A percentile compares a stretch with the other conserved stretches of the same genome.
These are phyloP conservation scores for Drosophila ezoana DNA, from an alignment of 2,888 invertebrate species.

Conservation along the genomic window DNA sequence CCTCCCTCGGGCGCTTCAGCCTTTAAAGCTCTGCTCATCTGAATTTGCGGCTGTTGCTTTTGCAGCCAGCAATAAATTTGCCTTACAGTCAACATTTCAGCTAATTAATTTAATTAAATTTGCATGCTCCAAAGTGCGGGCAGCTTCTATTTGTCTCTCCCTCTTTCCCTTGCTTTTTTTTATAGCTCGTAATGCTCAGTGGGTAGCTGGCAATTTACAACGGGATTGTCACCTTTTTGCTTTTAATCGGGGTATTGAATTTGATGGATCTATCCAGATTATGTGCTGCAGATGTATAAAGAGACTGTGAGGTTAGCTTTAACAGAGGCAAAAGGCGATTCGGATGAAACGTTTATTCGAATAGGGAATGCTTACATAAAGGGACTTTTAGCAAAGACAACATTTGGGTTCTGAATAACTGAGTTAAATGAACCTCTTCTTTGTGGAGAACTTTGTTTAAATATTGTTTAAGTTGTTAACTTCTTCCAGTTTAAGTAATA, in stretches of 20 bases:
- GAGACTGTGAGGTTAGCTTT: neutral
- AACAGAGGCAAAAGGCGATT: neutral
- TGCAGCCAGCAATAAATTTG: slow-evolving; percentile 59
- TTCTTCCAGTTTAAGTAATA: too few species aligned
- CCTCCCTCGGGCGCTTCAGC: slow-evolving; percentile 27
- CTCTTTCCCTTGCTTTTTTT: neutral
- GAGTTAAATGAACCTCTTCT: too few species aligned
- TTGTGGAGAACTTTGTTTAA: too few species aligned
- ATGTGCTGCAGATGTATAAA: neutral
- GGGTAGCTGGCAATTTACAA: slow-evolving; percentile 35
- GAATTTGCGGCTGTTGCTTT: slow-evolving; percentile 56
- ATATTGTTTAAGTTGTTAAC: too few species aligned
- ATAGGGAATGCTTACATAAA: neutral
- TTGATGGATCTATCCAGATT: slow-evolving; percentile 47
- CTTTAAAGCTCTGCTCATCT: slow-evolving; percentile 55
- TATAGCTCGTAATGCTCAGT: slow-evolving; percentile 19
- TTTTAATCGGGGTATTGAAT: slow-evolving; percentile 4
- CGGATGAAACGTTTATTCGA: neutral
- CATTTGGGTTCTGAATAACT: neutral
- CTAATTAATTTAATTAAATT: slow-evolving; percentile 72
- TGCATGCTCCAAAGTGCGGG: slow-evolving; percentile 49
- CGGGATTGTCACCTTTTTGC: slow-evolving; percentile 51
- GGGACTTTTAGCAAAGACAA: neutral
- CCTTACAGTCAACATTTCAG: slow-evolving; percentile 52
- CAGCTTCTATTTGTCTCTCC: slow-evolving; percentile 17